Conservation (phyloP, 2,797 vertebrate species). For the Pelobates cultripes region DNA sequence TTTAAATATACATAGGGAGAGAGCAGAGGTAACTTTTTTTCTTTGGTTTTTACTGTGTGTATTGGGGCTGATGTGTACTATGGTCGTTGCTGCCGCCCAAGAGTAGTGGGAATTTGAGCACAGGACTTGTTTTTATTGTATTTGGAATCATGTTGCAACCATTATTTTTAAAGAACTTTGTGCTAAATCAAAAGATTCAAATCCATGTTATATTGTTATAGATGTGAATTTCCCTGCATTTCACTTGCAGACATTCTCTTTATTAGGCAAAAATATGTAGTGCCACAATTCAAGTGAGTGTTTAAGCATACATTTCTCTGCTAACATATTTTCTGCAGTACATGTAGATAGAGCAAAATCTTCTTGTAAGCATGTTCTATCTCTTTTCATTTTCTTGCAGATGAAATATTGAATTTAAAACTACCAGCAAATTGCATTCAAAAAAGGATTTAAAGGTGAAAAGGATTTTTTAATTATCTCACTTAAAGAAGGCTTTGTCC, state of each 20-base stretch:
- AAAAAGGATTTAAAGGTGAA: conserved; percentile 23
- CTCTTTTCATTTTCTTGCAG: conserved; percentile 27
- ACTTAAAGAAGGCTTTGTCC: conserved; percentile 29
- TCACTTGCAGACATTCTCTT: conserved; percentile 39
- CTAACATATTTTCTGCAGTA: conserved; percentile 34
- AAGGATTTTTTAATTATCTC: conserved; percentile 28
- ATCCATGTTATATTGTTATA: conserved; percentile 28
- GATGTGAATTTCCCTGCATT: conserved; percentile 23
- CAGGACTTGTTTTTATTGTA: background rate
- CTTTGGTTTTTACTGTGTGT: no score
- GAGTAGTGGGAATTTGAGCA: no score
- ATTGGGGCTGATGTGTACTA: no score
- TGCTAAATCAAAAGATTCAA: conserved; percentile 39
- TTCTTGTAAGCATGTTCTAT: conserved; percentile 1
- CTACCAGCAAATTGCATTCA: conserved; percentile 34
- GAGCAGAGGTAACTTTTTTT: no score
- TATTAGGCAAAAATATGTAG: conserved; percentile 32
- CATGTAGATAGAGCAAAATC: conserved; percentile 17
- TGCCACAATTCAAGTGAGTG: conserved; percentile 25
- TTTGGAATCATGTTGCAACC: conserved; percentile 34
- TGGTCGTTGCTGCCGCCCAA: no score
- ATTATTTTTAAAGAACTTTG: conserved; percentile 9
- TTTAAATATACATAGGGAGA: no score
- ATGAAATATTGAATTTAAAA: conserved; percentile 49
- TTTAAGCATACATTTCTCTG: conserved; percentile 16